Evolutionary conservation across 2,797 vertebrate species (phyloP).

Genomic region (Heteromormyrus szaboi): DNA sequence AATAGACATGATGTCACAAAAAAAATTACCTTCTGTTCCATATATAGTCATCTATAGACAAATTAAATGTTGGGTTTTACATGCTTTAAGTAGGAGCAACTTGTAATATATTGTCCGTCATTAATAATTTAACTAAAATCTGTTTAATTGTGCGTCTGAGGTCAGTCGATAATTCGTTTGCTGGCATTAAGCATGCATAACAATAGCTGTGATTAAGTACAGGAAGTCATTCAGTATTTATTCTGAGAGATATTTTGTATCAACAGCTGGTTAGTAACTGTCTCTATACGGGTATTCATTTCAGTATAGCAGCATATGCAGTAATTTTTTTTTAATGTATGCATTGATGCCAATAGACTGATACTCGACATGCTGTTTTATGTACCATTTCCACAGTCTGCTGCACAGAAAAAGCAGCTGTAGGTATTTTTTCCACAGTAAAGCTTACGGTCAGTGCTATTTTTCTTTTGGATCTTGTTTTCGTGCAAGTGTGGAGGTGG

Average conservation of each 20-base stretch:
- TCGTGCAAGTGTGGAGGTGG: not conserved
- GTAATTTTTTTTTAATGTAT: not conserved
- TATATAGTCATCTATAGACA: not conserved
- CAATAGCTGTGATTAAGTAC: not conserved
- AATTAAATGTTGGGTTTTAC: not conserved
- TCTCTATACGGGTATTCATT: conserved; percentile 25
- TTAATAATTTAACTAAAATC: not conserved
- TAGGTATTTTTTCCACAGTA: not conserved
- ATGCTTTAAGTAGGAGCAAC: not conserved
- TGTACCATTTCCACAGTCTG: not conserved
- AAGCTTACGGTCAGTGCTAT: not conserved
- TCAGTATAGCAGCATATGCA: not conserved
- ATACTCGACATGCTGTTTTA: not conserved
- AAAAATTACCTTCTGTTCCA: not conserved
- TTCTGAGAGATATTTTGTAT: not conserved
- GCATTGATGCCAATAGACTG: not conserved
- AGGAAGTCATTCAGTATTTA: not conserved
- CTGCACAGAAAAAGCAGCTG: not conserved
- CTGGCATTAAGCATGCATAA: not conserved
- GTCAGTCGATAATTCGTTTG: not conserved
- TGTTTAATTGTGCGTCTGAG: not conserved
- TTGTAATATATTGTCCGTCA: not conserved
- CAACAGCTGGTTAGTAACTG: not conserved
- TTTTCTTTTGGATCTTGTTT: not conserved
- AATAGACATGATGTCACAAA: not conserved